Evolutionary conservation across 2,797 vertebrate species (phyloP).

Genomic region (Numenius phaeopus): DNA sequence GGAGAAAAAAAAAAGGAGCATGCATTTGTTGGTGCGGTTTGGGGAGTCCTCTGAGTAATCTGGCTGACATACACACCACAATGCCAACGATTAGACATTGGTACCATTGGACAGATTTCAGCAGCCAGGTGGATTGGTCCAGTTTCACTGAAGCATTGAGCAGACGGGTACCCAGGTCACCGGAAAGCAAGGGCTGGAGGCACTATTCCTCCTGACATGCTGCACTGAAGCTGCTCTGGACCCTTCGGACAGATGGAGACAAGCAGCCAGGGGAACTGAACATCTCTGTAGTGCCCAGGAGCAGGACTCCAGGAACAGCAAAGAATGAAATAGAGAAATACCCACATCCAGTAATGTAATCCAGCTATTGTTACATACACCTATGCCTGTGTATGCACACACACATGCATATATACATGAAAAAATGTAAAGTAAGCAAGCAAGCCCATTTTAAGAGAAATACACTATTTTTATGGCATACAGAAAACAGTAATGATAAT

Average conservation of each 20-base stretch:
- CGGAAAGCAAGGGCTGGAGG: not conserved
- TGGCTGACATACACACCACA: fast-evolving
- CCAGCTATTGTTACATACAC: not conserved
- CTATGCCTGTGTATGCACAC: not conserved
- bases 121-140: not conserved
- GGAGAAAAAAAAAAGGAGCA: not conserved
- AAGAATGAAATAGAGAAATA: not conserved
- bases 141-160: not conserved
- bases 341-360: not conserved
- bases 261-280: not conserved
- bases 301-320: not conserved
- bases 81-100: not conserved
- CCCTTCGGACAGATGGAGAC: not conserved
- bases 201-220: not conserved
- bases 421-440: constrained; percentile 16
- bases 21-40: not conserved
- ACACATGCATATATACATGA: not conserved
- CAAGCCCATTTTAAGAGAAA: constrained; percentile 56
- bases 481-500: constrained; percentile 60
- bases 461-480: constrained; percentile 30
- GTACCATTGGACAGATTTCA: not conserved
- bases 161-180: not conserved
- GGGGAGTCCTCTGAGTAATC: not conserved
- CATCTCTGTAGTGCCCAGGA: not conserved
- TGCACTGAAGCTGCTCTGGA: not conserved